Evolutionary conservation across 2,888 invertebrate species (phyloP).

Genomic region (Palloptera scutellata): DNA sequence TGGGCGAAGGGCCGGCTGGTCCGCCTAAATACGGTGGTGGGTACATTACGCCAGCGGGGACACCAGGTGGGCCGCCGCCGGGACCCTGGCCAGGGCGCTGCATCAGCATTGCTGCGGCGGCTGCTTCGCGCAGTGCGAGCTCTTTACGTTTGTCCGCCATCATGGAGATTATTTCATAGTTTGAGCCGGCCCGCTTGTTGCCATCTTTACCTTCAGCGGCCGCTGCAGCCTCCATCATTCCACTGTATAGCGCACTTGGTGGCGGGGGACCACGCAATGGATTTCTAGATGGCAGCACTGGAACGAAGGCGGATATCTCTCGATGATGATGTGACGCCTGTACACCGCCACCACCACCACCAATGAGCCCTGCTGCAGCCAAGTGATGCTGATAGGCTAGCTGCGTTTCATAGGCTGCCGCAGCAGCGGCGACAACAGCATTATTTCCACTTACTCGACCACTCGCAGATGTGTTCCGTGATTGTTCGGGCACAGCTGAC

Average conservation of each 20-base stretch:
- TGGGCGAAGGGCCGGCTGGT: conserved; percentile 72
- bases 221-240: conserved; percentile 69
- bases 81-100: conserved; percentile 69
- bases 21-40: conserved; percentile 74
- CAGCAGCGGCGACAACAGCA: conserved; percentile 52
- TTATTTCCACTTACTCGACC: conserved; percentile 55
- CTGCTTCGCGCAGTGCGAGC: conserved; percentile 77
- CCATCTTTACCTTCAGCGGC: conserved; percentile 65
- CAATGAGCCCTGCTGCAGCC: conserved; percentile 61
- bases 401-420: conserved; percentile 69
- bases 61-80: conserved; percentile 65
- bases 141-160: conserved; percentile 90
- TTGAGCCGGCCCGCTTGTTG: conserved; percentile 58
- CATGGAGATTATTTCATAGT: conserved; percentile 86
- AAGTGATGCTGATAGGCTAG: conserved; percentile 75
- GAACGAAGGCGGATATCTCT: conserved; percentile 86
- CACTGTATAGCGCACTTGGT: conserved; percentile 73
- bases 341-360: conserved; percentile 48
- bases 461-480: conserved; percentile 62
- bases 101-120: conserved; percentile 73
- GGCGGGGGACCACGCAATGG: conserved; percentile 70
- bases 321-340: conserved; percentile 68
- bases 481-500: conserved; percentile 45
- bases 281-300: conserved; percentile 83
- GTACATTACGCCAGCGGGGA: conserved; percentile 67